phyloP scores from a whole-genome alignment of 2,797 vertebrate genomes.

The Ciconia nigra region DNA sequence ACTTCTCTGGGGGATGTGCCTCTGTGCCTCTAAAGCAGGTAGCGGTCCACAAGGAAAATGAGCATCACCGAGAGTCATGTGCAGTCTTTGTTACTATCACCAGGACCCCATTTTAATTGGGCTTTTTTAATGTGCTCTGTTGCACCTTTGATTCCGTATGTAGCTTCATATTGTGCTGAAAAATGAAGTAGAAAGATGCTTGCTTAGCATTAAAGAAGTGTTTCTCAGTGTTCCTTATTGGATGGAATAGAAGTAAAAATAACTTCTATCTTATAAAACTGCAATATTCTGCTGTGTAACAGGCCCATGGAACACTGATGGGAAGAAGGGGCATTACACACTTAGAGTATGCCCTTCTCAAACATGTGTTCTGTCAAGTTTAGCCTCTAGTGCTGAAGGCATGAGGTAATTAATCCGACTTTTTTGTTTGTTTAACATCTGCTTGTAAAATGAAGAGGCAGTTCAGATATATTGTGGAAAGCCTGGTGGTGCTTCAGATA shows the following conservation, averaged over 20 bases:
- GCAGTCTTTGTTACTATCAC: neutral
- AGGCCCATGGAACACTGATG: fast-evolving
- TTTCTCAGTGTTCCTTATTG: neutral
- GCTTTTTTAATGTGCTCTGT: neutral
- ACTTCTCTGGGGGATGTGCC: neutral
- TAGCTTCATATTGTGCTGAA: neutral
- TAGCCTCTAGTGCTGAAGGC: neutral
- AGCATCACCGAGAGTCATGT: neutral
- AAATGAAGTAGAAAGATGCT: neutral
- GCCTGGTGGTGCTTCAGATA: neutral
- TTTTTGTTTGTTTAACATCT: neutral
- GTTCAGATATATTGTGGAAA: neutral
- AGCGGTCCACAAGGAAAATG: neutral
- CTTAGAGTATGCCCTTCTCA: neutral
- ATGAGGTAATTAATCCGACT: neutral
- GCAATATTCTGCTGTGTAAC: neutral
- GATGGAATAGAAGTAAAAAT: neutral
- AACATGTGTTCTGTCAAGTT: neutral
- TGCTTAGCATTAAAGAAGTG: neutral
- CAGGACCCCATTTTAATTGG: neutral
- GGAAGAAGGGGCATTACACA: neutral
- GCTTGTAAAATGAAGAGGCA: neutral
- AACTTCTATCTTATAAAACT: neutral
- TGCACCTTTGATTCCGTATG: neutral
- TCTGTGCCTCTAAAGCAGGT: neutral